Evolutionary conservation across 2,113 vertebrate species (phyloP), one percentile per base, ranked within the genome.

Genomic region (Theristicus caerulescens): DNA sequence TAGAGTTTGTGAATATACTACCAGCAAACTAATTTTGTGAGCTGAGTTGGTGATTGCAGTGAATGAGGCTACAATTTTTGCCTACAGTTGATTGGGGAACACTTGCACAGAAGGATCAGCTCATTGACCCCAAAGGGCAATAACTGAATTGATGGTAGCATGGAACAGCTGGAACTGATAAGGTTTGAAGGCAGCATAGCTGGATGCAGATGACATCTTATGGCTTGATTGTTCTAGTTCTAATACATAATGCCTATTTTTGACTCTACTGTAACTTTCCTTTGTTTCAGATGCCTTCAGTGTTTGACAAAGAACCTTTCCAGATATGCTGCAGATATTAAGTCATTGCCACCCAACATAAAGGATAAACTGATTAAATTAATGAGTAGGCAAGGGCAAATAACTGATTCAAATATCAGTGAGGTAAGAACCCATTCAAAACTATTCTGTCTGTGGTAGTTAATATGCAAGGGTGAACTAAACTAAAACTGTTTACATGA

Each of bases 361-460:
- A 99, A 99, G 96, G 99, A 99, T 92, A 98, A 98, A 88, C 94
- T 99, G 71, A 98, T 99, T 69, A 99, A 97, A 73, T 98, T 98
- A 76, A 98, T 99, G 98, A 98, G 98, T 67, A 73, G 93, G 6
- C 97, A 98, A 73, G 98, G 99, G 7, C 98, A 95, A 65, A 98
- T 99, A 94, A 99, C 98, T 24, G 99, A 99, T 96, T 94, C 97
- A 88, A 99, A 99, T 97, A 99, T 99, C 78, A 94, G 98, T 71
- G 98, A 98, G 98, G 99, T 99, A 98, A 98, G 97, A 93, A 74
- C 36, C 29, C 11, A 12, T 88, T 91, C 65, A 65, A 70, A 93
- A 42, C 51, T 71, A 3, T 66, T 72, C 55, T 84, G 26, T 62
- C 72, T 83, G 19, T 92, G 52, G 6, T 36, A 57, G 34, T 71